Conservation (phyloP, 2,888 invertebrate genomes). For the Eupithecia exiguata region DNA sequence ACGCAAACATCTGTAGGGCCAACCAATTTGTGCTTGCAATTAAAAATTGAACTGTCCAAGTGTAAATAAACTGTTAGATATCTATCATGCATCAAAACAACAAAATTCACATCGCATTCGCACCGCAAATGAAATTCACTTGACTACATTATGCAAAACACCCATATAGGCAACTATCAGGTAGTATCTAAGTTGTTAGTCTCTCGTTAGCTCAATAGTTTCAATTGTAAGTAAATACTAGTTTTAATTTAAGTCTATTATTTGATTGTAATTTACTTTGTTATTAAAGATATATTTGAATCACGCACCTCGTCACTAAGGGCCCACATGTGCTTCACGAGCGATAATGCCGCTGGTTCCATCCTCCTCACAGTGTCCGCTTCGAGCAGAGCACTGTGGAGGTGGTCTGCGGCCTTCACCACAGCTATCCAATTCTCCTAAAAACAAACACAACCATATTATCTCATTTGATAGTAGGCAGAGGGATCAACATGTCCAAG, state of each 20-base stretch:
- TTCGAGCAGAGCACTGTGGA: conserved; percentile 73
- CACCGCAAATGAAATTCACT: not conserved
- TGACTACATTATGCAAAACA: conserved; percentile 7
- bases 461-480: not conserved
- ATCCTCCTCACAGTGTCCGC: conserved; percentile 63
- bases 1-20: too few species aligned
- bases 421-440: conserved; percentile 79
- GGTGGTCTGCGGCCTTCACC: conserved; percentile 76
- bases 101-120: not conserved
- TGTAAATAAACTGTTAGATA: not conserved
- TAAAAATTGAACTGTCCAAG: not conserved
- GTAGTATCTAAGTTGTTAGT: not conserved
- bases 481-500: not conserved
- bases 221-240: too few species aligned
- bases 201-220: too few species aligned
- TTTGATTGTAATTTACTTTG: too few species aligned
- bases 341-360: conserved; percentile 72
- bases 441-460: conserved; percentile 10
- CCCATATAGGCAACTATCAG: conserved; percentile 12
- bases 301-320: conserved; percentile 71
- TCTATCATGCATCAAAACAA: not conserved
- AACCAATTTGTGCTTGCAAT: too few species aligned
- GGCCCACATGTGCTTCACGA: conserved; percentile 80
- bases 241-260: too few species aligned
- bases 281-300: too few species aligned